A percentile compares a stretch with the other conserved stretches of the same genome.
phyloP scores from a whole-genome alignment of 2,888 invertebrate species.

The Papilio demoleus region DNA sequence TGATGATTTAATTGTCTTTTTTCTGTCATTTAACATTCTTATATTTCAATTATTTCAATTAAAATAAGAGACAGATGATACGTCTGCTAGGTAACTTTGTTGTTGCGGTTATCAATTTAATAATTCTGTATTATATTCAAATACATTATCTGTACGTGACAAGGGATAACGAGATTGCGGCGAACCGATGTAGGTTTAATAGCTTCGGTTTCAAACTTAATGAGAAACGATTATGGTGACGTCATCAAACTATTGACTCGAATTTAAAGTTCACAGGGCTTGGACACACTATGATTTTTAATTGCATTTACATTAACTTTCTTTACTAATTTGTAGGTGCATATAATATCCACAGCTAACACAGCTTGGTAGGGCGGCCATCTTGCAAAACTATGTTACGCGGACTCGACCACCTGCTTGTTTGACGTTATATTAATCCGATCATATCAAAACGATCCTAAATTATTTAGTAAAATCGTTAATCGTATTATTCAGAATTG shows the following conservation, averaged over 20 bases:
- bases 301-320: too few species aligned
- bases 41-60: background rate
- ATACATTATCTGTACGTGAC: constrained; percentile 25
- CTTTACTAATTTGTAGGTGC: too few species aligned
- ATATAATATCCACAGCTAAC: too few species aligned
- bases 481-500: too few species aligned
- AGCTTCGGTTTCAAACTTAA: constrained; percentile 10
- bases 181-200: constrained; percentile 17
- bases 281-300: background rate
- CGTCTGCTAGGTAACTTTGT: background rate
- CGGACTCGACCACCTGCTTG: too few species aligned
- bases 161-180: constrained; percentile 35
- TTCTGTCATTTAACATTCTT: too few species aligned
- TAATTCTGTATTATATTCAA: constrained; percentile 1
- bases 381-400: too few species aligned
- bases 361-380: too few species aligned
- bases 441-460: too few species aligned
- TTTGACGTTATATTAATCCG: too few species aligned
- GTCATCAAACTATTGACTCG: constrained; percentile 10
- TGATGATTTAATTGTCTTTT: too few species aligned
- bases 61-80: background rate
- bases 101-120: constrained; percentile 11
- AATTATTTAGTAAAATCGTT: too few species aligned
- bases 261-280: background rate
- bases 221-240: constrained; percentile 14